phyloP scores from a whole-genome alignment of 2,888 invertebrate species.

The Ceriagrion tenellum region DNA sequence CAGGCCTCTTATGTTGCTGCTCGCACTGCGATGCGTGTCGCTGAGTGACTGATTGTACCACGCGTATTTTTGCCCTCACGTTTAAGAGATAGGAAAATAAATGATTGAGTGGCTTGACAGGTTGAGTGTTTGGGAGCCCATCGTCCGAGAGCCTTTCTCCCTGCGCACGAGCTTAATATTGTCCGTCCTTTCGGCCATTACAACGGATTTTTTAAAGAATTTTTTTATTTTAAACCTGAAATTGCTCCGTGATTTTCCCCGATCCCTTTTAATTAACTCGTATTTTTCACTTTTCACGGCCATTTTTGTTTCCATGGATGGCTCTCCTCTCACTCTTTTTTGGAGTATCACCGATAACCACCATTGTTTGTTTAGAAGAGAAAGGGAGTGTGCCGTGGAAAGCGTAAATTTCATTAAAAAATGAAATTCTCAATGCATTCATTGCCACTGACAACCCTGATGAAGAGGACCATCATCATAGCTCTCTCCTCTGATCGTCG shows the following conservation, averaged over 20 bases:
- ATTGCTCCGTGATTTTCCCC: neutral
- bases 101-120: conserved; percentile 52
- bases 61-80: neutral
- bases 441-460: neutral
- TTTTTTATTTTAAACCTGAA: neutral
- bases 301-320: neutral
- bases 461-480: neutral
- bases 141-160: neutral
- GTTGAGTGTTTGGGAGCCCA: conserved; percentile 29
- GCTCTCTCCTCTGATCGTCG: too few species aligned
- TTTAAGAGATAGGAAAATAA: conserved; percentile 39
- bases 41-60: conserved; percentile 20
- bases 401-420: neutral
- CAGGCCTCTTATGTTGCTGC: neutral
- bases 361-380: neutral
- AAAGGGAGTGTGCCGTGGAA: neutral
- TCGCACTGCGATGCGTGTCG: neutral
- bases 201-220: neutral
- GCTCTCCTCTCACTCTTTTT: neutral
- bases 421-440: neutral
- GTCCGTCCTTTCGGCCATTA: neutral
- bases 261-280: neutral
- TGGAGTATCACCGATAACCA: neutral
- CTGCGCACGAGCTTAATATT: neutral
- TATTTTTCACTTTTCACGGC: neutral